Percentiles rank a stretch among this genome's conserved stretches.
Conservation (phyloP, 1,140 invertebrate species). For the Hypothenemus hampei region DNA sequence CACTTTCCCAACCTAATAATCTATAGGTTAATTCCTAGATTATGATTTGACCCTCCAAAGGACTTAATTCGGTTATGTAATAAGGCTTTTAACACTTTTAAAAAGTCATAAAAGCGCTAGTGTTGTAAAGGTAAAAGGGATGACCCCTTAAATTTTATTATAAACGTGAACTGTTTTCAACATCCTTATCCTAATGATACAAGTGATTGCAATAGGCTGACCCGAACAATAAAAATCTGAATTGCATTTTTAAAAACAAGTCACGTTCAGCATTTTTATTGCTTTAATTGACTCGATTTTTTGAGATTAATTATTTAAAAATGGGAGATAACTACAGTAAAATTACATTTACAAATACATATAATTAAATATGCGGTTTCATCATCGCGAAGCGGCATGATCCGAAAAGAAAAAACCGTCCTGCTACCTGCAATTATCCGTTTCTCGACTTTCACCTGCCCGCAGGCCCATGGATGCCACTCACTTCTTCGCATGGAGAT, state of each 20-base stretch:
- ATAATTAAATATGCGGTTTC: background rate
- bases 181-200: background rate
- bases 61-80: background rate
- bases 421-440: background rate
- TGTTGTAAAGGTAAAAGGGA: background rate
- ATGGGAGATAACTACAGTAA: background rate
- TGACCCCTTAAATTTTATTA: no score
- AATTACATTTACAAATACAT: background rate
- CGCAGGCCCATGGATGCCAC: background rate
- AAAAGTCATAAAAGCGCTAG: no score
- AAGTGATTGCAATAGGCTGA: no score
- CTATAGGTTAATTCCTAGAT: background rate
- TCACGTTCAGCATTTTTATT: background rate
- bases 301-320: background rate
- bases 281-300: background rate
- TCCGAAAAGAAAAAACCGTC: background rate
- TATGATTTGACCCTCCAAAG: background rate
- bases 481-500: constrained; percentile 3
- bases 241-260: background rate
- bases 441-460: constrained; percentile 2
- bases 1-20: background rate
- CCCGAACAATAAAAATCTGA: background rate
- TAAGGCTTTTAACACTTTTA: background rate
- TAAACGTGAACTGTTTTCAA: background rate
- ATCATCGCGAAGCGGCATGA: background rate